Evolutionary conservation across 2,888 invertebrate species (phyloP), one percentile per base, ranked within the genome.

Genomic region (Drosophila kanekoi): DNA sequence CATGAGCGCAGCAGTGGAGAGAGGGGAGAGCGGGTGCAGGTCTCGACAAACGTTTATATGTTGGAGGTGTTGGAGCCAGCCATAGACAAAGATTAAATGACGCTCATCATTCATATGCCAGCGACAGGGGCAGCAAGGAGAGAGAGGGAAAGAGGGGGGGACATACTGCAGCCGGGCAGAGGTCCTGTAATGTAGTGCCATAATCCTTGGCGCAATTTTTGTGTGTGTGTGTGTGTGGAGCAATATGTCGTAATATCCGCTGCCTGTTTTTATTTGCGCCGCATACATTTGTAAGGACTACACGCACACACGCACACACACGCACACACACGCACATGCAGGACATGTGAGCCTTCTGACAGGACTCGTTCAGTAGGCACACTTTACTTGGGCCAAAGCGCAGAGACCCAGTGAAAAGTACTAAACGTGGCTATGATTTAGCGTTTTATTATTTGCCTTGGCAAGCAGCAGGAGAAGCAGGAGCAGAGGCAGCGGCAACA

Each of bases 171-270:
- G 47, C 32, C 20, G n/a, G 62, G 35, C 43, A 63, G 37, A 70
- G 57, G 70, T 77, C 63, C 77, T 87, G 67, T 83, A 83, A 84
- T 89, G 81, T 86, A 85, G 87, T 87, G 89, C 81, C 72, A 81
- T 89, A 85, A 87, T 86, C 89, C 87, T 71, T 72, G 84, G 79
- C 87, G 87, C 79, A 89, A 85, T 84, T 85, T 84, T 70, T 81
- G 85, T 54, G 44, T 79, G 53, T 81, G 85, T 54, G 44, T 79
- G 53, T 77, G 75, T 73, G 75, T 57, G 61, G 41, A 72, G 87
- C 87, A 89, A 89, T 87, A 89, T 87, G 89, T 89, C 77, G 89
- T 84, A 81, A 89, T 89, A 87, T 87, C 88, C 89, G 78, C 62
- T 77, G 88, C 72, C 70, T 70, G 79, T 77, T 87, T 84, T 80